phyloP scores from a whole-genome alignment of 2,113 vertebrate genomes.

The Sisor rabdophorus region DNA sequence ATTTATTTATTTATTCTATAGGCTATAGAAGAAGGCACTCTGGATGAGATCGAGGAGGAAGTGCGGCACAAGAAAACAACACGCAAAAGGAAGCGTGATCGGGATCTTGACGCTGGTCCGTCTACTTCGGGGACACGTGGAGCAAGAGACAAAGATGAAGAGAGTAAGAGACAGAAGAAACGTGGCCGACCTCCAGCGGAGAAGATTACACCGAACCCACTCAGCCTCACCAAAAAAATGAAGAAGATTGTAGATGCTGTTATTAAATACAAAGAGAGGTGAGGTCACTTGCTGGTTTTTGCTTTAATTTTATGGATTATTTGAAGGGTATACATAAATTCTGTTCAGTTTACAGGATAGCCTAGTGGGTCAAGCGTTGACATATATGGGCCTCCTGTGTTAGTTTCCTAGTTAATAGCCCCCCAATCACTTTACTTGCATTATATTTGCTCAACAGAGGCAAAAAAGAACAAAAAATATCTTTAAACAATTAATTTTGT shows the following conservation, averaged over 20 bases:
- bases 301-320: not conserved
- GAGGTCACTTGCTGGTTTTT: conserved; percentile 39
- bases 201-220: conserved; percentile 88
- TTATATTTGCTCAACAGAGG: too few relatives aligned
- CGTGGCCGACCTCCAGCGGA: conserved; percentile 86
- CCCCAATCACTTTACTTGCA: too few relatives aligned
- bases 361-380: too few relatives aligned
- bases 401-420: too few relatives aligned
- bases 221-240: conserved; percentile 93
- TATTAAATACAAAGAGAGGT: conserved; percentile 97
- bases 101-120: conserved; percentile 74
- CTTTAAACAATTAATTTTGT: not conserved
- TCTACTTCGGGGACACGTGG: conserved; percentile 76
- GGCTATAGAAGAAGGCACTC: conserved; percentile 93
- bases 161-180: conserved; percentile 89
- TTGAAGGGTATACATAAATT: too few relatives aligned
- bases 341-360: too few relatives aligned
- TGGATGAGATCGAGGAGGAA: conserved; percentile 96
- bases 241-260: conserved; percentile 91
- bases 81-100: conserved; percentile 85
- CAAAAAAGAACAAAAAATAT: too few relatives aligned
- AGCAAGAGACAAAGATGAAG: conserved; percentile 84
- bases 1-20: conserved; percentile 48
- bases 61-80: conserved; percentile 92
- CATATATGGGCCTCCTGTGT: too few relatives aligned